Conservation (phyloP, 1,140 invertebrate species). For the Lasaia peninsularis region DNA sequence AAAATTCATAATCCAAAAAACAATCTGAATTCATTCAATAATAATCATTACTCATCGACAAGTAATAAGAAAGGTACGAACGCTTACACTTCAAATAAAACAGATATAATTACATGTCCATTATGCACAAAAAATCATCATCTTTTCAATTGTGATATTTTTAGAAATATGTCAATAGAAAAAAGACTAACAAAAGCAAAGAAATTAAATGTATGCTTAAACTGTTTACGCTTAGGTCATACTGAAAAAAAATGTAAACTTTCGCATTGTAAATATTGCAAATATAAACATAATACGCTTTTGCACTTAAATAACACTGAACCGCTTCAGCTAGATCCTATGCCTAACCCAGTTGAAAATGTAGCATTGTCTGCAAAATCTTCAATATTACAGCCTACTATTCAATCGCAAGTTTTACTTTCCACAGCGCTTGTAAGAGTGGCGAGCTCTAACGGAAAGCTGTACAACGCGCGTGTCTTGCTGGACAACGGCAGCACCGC, state of each 20-base stretch:
- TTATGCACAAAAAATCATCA: conserved; percentile 19
- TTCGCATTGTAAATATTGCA: conserved; percentile 20
- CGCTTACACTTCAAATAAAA: not conserved
- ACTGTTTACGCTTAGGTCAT: conserved; percentile 17
- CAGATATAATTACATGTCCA: not conserved
- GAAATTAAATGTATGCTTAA: conserved; percentile 21
- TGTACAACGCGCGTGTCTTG: conserved; percentile 7
- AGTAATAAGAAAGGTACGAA: not conserved
- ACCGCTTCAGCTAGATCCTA: not conserved
- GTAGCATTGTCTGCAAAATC: conserved; percentile 9
- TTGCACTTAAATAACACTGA: conserved; percentile 9
- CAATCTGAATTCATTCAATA: not conserved
- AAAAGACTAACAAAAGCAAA: conserved; percentile 15
- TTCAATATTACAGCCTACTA: conserved; percentile 3
- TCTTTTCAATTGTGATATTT: conserved; percentile 23
- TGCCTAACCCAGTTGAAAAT: not conserved
- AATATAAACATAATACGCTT: conserved; percentile 22
- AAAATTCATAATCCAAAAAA: conserved; percentile 14
- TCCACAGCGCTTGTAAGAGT: conserved; percentile 27
- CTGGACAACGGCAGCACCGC: too few relatives aligned
- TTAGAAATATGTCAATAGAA: conserved; percentile 16
- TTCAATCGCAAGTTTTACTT: conserved; percentile 13
- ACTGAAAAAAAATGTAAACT: conserved; percentile 13
- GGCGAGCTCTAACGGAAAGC: not conserved
- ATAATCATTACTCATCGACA: not conserved